Evolutionary conservation across 2,888 invertebrate species (phyloP), one percentile per base, ranked within the genome.

Genomic region (Danaus chrysippus): DNA sequence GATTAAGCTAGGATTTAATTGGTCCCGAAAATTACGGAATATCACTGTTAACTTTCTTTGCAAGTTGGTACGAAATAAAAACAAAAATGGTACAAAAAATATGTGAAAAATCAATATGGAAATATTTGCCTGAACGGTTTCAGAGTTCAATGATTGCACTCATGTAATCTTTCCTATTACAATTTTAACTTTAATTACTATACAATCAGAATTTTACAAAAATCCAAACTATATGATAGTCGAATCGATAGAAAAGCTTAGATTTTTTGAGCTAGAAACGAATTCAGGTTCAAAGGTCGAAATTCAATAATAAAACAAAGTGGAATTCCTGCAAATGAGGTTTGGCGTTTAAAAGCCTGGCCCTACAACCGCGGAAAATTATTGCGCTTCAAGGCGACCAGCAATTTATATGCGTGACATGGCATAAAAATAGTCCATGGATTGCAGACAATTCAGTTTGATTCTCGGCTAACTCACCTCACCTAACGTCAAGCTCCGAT

Each of bases 321-420:
- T 69, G 71, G 73, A 72, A 71, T 69, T 74, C 74, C 76, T 74
- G 75, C 76, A 84, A 86, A 84, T 79, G 79, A 83, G 81, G 80
- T 83, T 82, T n/a, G n/a, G n/a, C n/a, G n/a, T n/a, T n/a, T n/a
- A n/a, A n/a, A n/a, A n/a, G n/a, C n/a, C n/a, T n/a, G n/a, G 79
- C 75, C 68, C 75, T 75, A 77, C 76, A 68, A 70, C 73, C 73
- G 72, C 78, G 72, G 74, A 76, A 81, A 80, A 81, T 84, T 82
- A 83, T 80, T 71, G 73, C 74, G 46, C 46, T 46, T 46, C 46
- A 66, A 71, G 71, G 73, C 77, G 73, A 76, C 73, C 72, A 71
- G 72, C 77, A 82, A 84, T 84, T 80, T 80, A 79, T 76, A 70
- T 54, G 42, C 69, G 62, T 65, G 67, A 58, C 58, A 44, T n/a